These are phyloP conservation scores for Drosophila mulleri DNA, from an alignment of 2,888 invertebrate species.

Conservation along the genomic window DNA sequence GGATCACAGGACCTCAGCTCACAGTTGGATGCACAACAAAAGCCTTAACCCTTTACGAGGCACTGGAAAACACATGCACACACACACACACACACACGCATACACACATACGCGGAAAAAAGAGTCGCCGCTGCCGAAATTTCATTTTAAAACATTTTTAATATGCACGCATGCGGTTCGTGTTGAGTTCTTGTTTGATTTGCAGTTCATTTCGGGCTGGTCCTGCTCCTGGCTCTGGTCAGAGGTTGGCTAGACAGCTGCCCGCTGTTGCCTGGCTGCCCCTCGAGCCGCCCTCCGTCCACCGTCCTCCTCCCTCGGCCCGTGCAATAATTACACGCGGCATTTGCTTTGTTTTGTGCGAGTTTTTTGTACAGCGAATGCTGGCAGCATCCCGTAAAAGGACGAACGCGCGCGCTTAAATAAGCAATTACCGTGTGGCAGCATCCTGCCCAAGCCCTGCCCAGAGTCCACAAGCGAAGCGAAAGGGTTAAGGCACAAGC, in stretches of 20 bases:
- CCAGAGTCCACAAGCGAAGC: constrained; percentile 67
- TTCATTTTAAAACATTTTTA: constrained; percentile 72
- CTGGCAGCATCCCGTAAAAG: constrained; percentile 68
- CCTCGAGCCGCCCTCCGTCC: too few relatives aligned
- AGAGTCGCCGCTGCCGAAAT: constrained; percentile 41
- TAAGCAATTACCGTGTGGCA: constrained; percentile 79
- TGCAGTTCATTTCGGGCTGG: constrained; percentile 70
- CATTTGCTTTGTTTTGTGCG: constrained; percentile 70
- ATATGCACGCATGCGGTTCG: constrained; percentile 73
- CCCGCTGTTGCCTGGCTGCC: constrained; percentile 21
- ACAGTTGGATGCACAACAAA: constrained; percentile 73
- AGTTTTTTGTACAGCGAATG: constrained; percentile 25
- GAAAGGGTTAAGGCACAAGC: constrained; percentile 60
- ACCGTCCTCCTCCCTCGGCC: constrained; percentile 17
- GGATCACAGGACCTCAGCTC: constrained; percentile 60
- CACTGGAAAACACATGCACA: constrained; percentile 19
- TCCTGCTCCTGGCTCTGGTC: constrained; percentile 29
- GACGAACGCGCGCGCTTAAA: constrained; percentile 78
- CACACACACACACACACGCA: too few relatives aligned
- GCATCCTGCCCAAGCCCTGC: constrained; percentile 76
- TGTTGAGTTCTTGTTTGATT: constrained; percentile 60
- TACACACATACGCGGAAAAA: neutral
- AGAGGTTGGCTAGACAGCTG: constrained; percentile 68
- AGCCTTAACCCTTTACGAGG: constrained; percentile 67
- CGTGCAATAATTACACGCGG: constrained; percentile 78